A percentile compares a stretch with the other conserved stretches of the same genome.
These are phyloP conservation scores for Vanessa tameamea DNA, from an alignment of 1,140 invertebrate species.

Conservation along the genomic window DNA sequence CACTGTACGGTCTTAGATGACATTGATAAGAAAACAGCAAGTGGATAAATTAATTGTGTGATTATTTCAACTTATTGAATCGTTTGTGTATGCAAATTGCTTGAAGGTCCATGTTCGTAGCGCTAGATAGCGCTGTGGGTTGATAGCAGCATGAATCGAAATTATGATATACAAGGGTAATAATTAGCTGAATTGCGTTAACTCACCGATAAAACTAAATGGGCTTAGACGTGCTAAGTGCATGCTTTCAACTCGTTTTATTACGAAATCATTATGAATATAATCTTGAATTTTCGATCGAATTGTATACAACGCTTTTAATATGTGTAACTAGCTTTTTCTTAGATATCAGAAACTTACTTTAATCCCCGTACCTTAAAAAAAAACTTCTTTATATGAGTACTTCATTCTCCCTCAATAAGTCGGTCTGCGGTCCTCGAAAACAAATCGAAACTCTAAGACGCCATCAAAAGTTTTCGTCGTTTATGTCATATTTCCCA, in stretches of 20 bases:
- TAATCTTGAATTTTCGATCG: neutral
- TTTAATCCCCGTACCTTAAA: no score
- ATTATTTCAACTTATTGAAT: slow-evolving; percentile 53
- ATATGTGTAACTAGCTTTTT: neutral
- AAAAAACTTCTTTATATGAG: no score
- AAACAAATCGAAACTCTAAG: no score
- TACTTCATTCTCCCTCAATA: no score
- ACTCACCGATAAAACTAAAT: slow-evolving; percentile 14
- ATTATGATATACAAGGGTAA: slow-evolving; percentile 6
- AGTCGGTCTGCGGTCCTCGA: no score
- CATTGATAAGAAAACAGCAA: slow-evolving; percentile 61
- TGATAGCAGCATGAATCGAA: slow-evolving; percentile 11
- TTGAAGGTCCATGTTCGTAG: slow-evolving; percentile 5
- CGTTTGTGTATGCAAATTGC: slow-evolving; percentile 45
- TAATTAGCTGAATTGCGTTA: slow-evolving; percentile 15
- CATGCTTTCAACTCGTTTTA: slow-evolving; percentile 1
- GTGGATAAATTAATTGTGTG: slow-evolving; percentile 65
- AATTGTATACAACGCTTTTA: neutral
- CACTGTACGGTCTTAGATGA: slow-evolving; percentile 52
- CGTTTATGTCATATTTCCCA: no score
- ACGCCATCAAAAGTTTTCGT: no score
- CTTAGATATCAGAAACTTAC: no score
- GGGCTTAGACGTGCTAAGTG: slow-evolving; percentile 7
- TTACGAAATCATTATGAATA: neutral
- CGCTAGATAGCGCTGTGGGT: slow-evolving; percentile 7